These are phyloP conservation scores for Drosophila nr. fundita DNA, from an alignment of 2,888 invertebrate species.

Conservation along the genomic window DNA sequence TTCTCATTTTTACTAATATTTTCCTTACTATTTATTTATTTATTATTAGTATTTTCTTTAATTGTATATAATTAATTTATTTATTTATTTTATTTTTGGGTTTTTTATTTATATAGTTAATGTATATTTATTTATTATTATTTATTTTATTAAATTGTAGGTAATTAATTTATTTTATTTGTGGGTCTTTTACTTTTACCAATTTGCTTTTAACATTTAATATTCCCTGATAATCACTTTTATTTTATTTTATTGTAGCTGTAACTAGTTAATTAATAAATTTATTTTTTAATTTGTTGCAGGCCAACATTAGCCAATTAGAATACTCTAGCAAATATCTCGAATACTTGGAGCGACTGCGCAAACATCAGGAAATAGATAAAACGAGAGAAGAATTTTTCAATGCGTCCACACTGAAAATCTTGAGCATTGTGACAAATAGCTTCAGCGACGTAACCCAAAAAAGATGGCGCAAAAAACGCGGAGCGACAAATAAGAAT, in stretches of 20 bases:
- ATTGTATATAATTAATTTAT: not conserved
- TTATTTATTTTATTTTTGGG: not conserved
- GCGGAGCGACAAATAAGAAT: slow-evolving; percentile 6
- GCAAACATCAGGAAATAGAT: slow-evolving; percentile 28
- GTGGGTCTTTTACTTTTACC: not conserved
- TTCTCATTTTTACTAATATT: not conserved
- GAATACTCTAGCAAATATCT: slow-evolving; percentile 88
- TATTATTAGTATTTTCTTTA: not conserved
- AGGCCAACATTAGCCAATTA: slow-evolving; percentile 89
- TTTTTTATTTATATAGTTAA: not conserved
- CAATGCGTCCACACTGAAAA: slow-evolving; percentile 45
- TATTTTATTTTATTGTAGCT: not conserved
- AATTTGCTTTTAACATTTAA: not conserved
- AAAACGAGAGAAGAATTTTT: not conserved
- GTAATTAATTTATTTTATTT: not conserved
- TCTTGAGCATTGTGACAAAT: slow-evolving; percentile 76
- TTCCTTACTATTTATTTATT: not conserved
- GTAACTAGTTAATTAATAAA: not conserved
- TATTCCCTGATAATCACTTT: not conserved
- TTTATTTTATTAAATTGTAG: not conserved
- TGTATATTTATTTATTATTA: not conserved
- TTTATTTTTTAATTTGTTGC: slow-evolving; percentile 64
- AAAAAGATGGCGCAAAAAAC: slow-evolving; percentile 39
- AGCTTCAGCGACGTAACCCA: slow-evolving; percentile 48
- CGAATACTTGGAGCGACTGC: slow-evolving; percentile 86